Conservation (phyloP, 64 coral and sea anemone species). For the Stylophora pistillata region DNA sequence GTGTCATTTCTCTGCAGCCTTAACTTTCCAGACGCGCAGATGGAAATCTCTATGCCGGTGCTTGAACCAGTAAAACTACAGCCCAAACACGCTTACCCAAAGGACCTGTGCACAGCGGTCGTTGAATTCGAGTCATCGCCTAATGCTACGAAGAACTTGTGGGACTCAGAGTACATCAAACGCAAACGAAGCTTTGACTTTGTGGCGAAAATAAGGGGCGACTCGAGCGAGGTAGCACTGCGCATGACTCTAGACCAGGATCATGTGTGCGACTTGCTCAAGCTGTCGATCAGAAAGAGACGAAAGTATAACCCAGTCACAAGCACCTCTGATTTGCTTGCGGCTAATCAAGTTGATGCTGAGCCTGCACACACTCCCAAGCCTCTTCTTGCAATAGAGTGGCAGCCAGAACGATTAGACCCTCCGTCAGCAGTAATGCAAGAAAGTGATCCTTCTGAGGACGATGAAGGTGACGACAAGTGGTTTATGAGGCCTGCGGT, state of each 20-base stretch:
- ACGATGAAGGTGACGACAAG: neutral
- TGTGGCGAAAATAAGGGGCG: neutral
- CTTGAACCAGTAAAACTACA: neutral
- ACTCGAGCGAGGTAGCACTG: neutral
- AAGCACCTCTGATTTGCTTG: neutral
- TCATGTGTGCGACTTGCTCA: neutral
- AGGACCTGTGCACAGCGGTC: slow-evolving; percentile 2
- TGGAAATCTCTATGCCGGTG: neutral
- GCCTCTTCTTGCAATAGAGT: slow-evolving; percentile 17
- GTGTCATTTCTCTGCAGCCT: neutral
- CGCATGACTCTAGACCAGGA: neutral
- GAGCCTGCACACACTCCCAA: neutral
- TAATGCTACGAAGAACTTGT: neutral
- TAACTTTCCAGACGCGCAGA: neutral
- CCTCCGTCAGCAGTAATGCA: neutral
- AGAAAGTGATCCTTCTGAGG: neutral
- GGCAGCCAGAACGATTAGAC: neutral
- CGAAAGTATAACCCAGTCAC: neutral
- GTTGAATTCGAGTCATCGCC: slow-evolving; percentile 7
- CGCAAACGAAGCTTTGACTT: slow-evolving; percentile 10
- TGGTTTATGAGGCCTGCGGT: slow-evolving; percentile 17
- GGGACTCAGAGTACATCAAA: neutral
- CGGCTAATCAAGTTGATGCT: neutral
- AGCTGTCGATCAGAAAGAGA: neutral
- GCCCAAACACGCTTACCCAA: neutral